Evolutionary conservation across 2,888 invertebrate genomes (phyloP).

Genomic region (Drosophila pullipes): DNA sequence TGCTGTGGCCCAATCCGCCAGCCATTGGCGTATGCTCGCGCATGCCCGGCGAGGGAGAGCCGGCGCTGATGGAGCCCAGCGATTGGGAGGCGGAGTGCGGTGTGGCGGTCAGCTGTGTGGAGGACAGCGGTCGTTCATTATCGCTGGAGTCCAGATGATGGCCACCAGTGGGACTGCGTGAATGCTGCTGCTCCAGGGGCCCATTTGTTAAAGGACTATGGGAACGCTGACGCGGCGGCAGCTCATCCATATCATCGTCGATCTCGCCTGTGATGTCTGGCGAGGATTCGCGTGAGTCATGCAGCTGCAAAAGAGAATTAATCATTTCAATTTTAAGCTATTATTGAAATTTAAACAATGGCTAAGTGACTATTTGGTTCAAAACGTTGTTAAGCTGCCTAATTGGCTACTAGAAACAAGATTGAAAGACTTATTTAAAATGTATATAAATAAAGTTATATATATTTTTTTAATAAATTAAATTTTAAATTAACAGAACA

Average conservation of each 20-base stretch:
- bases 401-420: neutral
- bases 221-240: constrained; percentile 77
- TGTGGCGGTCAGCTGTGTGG: constrained; percentile 83
- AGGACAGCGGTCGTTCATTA: constrained; percentile 85
- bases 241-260: constrained; percentile 84
- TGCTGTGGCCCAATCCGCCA: constrained; percentile 81
- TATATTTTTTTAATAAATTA: neutral
- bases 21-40: constrained; percentile 83
- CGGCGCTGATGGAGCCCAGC: constrained; percentile 86
- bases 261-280: constrained; percentile 86
- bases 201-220: constrained; percentile 81
- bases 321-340: neutral
- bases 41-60: constrained; percentile 84
- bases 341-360: neutral
- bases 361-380: too few species aligned
- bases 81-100: constrained; percentile 85
- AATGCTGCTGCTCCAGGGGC: constrained; percentile 73
- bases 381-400: neutral
- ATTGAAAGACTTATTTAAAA: neutral
- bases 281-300: constrained; percentile 85
- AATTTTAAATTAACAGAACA: neutral
- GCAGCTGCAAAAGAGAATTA: constrained; percentile 66
- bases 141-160: constrained; percentile 83
- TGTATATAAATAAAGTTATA: neutral
- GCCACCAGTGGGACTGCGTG: constrained; percentile 81